Base-by-base conservation (phyloP, 2,888 invertebrate species). In the Trichogramma dendrolimi region DNA sequence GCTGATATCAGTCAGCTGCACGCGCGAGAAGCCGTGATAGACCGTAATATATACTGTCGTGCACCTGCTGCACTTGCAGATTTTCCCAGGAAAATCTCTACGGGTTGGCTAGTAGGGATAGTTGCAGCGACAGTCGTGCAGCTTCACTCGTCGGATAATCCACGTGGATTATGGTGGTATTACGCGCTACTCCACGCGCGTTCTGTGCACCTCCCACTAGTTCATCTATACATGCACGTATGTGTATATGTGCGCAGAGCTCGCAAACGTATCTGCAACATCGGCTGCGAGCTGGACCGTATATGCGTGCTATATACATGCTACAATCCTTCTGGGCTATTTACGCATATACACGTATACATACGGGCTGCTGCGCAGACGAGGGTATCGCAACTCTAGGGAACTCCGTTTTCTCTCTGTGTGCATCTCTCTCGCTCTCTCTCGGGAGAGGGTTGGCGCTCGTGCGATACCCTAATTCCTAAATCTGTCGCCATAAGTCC, bases 401-500 rank as follows among this genome's bases (percentile, higher is more conserved):
- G 74, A 74, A 72, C 72, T 73, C 73, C 74, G 72, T 75, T 71
- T 74, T 52, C 55, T 50, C 50, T 50, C 50, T 50, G 27, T 6
- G 42, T 27, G 27, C 27, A 27, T 27, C 27, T 27, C 27, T 27
- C 27, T 27, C 27, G 1, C 53, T 53, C 53, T 58, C 14, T 42
- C 40, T 52, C 27, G 55, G 42, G 41, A 68, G 69, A 71, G 72
- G 73, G 71, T 75, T 73, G 75, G 73, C 72, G 73, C 73, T 73
- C 73, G 73, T 73, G 78, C 76, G 76, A 77, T 79, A 79, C 78
- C 79, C 79, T 79, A 79, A 79, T 79, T 79, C 79, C 79, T 77
- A 79, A 79, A 78, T 79, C 79, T 79, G 79, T 79, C 79, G 79
- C 79, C 79, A 79, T 79, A 78, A 78, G 78, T 79, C 78, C 78